Conservation (phyloP, 2,113 vertebrate species). For the Nanger granti region DNA sequence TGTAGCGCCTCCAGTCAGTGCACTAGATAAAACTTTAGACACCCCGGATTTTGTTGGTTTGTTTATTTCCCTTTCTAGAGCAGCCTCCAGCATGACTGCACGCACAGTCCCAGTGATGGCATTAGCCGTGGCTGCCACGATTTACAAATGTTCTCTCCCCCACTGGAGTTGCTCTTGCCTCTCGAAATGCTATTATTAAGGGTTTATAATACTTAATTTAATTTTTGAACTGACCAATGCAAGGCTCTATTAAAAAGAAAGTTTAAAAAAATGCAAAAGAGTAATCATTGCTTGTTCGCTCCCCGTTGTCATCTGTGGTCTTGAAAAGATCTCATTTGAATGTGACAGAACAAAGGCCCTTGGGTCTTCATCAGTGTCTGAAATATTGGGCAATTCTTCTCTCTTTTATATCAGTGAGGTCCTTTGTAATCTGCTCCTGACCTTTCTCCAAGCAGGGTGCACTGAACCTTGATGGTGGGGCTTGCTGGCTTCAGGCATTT, state of each 20-base stretch:
- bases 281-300: constrained; percentile 63
- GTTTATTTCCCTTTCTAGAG: constrained; percentile 37
- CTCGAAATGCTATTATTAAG: constrained; percentile 63
- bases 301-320: constrained; percentile 64
- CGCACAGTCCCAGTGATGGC: constrained; percentile 53
- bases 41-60: constrained; percentile 56
- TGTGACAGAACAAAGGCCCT: constrained; percentile 65
- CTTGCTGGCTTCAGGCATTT: constrained; percentile 47
- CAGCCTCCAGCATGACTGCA: constrained; percentile 65
- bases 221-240: constrained; percentile 65
- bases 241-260: constrained; percentile 65
- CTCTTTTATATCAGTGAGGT: constrained; percentile 66
- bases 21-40: constrained; percentile 70
- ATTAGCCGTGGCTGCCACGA: constrained; percentile 60
- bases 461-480: constrained; percentile 25
- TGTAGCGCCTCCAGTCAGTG: constrained; percentile 75
- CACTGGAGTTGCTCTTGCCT: constrained; percentile 71
- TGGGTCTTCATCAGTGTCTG: constrained; percentile 44
- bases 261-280: constrained; percentile 56
- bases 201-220: constrained; percentile 67
- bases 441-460: constrained; percentile 46
- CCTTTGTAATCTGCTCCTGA: constrained; percentile 60
- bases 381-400: constrained; percentile 56
- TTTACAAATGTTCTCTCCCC: constrained; percentile 61
- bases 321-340: constrained; percentile 64